These are phyloP conservation scores for Phylloscopus trochilus DNA, from an alignment of 2,113 vertebrate genomes.

Conservation along the genomic window DNA sequence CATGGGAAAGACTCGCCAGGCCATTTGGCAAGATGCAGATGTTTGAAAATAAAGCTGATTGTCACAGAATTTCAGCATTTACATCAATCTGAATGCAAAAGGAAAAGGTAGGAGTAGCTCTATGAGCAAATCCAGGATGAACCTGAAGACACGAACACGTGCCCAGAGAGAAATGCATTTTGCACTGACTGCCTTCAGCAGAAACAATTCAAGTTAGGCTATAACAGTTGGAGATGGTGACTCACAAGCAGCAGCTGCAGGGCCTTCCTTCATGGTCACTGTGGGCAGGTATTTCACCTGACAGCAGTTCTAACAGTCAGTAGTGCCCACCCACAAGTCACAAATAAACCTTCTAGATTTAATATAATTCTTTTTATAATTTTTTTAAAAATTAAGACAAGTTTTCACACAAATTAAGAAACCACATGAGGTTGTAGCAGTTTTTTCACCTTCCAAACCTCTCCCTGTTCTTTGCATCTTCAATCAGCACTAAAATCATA, in stretches of 20 bases:
- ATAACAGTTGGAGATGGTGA: background rate
- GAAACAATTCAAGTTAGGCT: background rate
- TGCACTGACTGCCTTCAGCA: background rate
- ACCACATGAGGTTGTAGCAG: background rate
- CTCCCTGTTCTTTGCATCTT: background rate
- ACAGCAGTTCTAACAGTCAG: background rate
- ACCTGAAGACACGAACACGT: background rate
- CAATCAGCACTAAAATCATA: background rate
- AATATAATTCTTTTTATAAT: background rate
- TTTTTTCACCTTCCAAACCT: background rate
- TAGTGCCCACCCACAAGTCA: background rate
- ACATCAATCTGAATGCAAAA: rapidly evolving
- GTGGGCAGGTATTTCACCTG: background rate
- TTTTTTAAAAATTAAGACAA: background rate
- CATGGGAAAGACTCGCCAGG: background rate
- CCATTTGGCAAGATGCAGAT: background rate
- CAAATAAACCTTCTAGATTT: background rate
- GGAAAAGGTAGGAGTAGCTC: background rate
- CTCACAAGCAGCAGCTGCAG: background rate
- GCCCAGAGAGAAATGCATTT: background rate
- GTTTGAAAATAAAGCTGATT: background rate
- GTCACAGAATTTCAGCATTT: background rate
- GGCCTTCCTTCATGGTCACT: background rate
- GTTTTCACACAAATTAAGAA: background rate
- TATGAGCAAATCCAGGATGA: background rate